Conservation (phyloP, 2,113 vertebrate species). For the Paradoxurus hermaphroditus region DNA sequence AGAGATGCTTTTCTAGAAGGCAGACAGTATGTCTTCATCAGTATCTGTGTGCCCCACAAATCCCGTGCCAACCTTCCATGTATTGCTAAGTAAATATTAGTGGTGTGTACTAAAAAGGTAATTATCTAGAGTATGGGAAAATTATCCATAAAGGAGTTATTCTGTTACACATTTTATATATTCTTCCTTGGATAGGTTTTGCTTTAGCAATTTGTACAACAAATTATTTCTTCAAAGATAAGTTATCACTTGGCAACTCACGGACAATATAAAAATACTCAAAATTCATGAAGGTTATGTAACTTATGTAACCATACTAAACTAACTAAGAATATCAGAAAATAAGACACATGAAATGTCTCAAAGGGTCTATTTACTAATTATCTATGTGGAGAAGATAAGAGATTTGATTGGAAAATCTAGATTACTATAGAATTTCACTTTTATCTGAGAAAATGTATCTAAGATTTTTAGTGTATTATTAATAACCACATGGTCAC, state of each 20-base stretch:
- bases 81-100: not conserved
- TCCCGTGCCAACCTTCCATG: not conserved
- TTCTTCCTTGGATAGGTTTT: not conserved
- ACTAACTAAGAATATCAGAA: not conserved
- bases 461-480: not conserved
- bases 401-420: not conserved
- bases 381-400: not conserved
- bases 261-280: not conserved
- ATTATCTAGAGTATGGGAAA: not conserved
- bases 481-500: not conserved
- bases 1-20: not conserved
- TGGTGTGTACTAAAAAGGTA: not conserved
- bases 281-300: not conserved
- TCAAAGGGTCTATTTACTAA: not conserved
- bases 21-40: not conserved
- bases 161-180: not conserved
- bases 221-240: not conserved
- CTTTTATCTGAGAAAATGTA: not conserved
- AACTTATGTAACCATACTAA: not conserved
- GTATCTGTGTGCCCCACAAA: rapidly evolving
- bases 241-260: not conserved
- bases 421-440: not conserved
- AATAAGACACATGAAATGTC: not conserved
- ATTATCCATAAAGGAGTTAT: not conserved
- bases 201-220: not conserved